These are phyloP conservation scores for Cheilosia grossa DNA, from an alignment of 2,888 invertebrate species.

Conservation along the genomic window DNA sequence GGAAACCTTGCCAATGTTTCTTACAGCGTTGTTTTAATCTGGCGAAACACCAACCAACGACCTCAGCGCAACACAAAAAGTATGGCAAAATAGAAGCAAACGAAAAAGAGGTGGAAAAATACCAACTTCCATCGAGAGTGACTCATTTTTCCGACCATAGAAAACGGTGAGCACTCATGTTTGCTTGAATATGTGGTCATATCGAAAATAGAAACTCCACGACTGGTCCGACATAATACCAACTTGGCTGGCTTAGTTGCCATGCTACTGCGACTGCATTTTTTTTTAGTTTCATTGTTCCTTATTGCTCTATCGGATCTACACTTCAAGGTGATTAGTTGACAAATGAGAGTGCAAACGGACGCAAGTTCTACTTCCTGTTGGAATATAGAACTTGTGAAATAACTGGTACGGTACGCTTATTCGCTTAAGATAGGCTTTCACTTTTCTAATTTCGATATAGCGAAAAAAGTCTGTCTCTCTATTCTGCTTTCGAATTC, in stretches of 20 bases:
- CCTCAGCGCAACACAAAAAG: constrained; percentile 7
- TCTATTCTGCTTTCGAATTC: not conserved
- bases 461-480: not conserved
- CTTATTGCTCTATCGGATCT: constrained; percentile 26
- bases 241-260: constrained; percentile 23
- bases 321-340: constrained; percentile 48
- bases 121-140: constrained; percentile 46
- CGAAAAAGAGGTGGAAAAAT: constrained; percentile 28
- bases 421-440: constrained; percentile 5
- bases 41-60: constrained; percentile 40
- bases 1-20: constrained; percentile 37
- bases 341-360: constrained; percentile 42
- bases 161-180: not conserved
- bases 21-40: constrained; percentile 23
- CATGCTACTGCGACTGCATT: constrained; percentile 18
- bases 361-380: constrained; percentile 9
- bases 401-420: too few relatives aligned
- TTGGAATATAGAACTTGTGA: not conserved
- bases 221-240: constrained; percentile 40
- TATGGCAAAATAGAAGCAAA: constrained; percentile 16
- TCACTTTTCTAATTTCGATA: not conserved
- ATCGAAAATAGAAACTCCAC: constrained; percentile 57
- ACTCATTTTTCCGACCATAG: constrained; percentile 58
- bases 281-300: constrained; percentile 13
- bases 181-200: constrained; percentile 30